Evolutionary conservation across 2,797 vertebrate genomes (phyloP).

Genomic region (Rhinatrema bivittatum): DNA sequence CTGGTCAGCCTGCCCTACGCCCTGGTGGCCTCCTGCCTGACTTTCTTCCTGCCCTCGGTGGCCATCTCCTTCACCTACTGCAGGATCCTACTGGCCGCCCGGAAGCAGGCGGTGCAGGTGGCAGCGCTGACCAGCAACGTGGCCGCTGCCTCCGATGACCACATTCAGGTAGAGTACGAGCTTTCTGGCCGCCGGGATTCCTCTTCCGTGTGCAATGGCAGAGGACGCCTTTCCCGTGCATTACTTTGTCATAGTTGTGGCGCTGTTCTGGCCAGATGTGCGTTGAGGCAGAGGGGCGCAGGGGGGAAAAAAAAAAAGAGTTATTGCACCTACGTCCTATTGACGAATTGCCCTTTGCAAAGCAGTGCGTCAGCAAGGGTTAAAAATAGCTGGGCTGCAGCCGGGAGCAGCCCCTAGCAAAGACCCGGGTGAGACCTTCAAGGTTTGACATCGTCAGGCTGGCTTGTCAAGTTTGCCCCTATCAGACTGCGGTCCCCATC

Average conservation of each 20-base stretch:
- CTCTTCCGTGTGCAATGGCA: too few relatives aligned
- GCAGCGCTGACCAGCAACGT: slow-evolving; percentile 65
- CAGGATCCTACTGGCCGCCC: slow-evolving; percentile 82
- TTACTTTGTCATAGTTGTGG: not conserved
- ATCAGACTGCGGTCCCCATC: too few relatives aligned
- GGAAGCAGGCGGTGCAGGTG: slow-evolving; percentile 83
- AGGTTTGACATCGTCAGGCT: too few relatives aligned
- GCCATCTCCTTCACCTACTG: slow-evolving; percentile 98
- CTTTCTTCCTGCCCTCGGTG: slow-evolving; percentile 86
- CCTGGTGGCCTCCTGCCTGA: slow-evolving; percentile 84
- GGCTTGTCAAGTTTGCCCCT: too few relatives aligned
- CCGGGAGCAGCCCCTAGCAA: too few relatives aligned
- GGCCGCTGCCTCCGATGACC: slow-evolving; percentile 4
- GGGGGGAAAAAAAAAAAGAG: too few relatives aligned
- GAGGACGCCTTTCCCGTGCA: not conserved
- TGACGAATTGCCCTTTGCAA: too few relatives aligned
- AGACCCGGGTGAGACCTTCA: too few relatives aligned
- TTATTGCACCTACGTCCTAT: too few relatives aligned
- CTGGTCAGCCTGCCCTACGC: slow-evolving; percentile 86
- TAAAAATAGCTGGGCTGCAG: too few relatives aligned
- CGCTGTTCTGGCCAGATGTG: not conserved
- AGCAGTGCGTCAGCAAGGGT: too few relatives aligned
- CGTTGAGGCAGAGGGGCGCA: not conserved
- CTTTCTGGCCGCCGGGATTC: too few relatives aligned
- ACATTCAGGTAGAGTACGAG: slow-evolving; percentile 41